Evolutionary conservation across 2,113 vertebrate species (phyloP).

Genomic region (Orycteropus afer): DNA sequence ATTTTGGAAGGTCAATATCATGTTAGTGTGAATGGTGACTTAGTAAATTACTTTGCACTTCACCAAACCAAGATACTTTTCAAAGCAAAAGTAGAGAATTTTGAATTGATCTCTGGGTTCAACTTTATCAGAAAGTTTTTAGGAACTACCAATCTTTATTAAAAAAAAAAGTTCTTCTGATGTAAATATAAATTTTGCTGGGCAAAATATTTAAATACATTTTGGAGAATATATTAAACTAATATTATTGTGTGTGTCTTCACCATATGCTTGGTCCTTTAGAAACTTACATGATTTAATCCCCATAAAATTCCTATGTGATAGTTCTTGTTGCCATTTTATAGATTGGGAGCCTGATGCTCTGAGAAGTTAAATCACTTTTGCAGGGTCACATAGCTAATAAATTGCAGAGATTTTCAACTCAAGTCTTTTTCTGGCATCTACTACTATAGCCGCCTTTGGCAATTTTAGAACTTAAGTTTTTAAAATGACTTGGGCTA

Average conservation of each 20-base stretch:
- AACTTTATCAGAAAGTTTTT: neutral
- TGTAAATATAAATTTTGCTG: conserved; percentile 9
- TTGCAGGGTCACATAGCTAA: neutral
- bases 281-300: neutral
- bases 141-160: neutral
- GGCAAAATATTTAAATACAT: neutral
- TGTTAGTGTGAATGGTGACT: neutral
- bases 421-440: neutral
- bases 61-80: neutral
- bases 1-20: neutral
- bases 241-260: neutral
- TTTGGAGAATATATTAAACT: neutral
- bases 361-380: neutral
- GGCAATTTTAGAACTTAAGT: neutral
- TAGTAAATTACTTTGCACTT: conserved; percentile 17
- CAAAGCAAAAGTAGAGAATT: conserved; percentile 20
- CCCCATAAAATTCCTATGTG: neutral
- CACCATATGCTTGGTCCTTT: neutral
- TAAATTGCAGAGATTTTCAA: neutral
- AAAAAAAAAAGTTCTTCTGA: neutral
- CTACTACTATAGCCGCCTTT: neutral
- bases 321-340: neutral
- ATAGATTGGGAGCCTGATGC: neutral
- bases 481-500: conserved; percentile 10
- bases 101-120: neutral